Percentiles rank a stretch among this genome's conserved stretches.
Evolutionary conservation across 2,797 vertebrate genomes (phyloP).

Genomic region (Dipus sagitta): DNA sequence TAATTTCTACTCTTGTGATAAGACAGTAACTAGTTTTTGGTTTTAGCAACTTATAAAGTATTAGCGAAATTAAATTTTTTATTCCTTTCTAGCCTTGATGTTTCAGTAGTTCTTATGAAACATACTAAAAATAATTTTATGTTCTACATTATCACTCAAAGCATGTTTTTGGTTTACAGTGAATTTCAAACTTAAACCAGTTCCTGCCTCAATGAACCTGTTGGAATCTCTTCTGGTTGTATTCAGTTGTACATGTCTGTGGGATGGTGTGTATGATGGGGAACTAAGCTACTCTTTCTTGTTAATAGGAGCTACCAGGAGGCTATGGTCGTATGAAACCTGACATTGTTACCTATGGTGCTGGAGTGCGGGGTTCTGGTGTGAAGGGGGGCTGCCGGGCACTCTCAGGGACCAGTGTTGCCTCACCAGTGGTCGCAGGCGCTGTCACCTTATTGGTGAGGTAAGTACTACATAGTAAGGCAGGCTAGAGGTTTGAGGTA

Average conservation of each 20-base stretch:
- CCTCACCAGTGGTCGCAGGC: conserved; percentile 98
- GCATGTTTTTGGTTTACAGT: not conserved
- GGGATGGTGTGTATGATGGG: not conserved
- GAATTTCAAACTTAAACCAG: conserved; percentile 10
- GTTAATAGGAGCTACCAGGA: conserved; percentile 94
- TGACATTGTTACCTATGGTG: conserved; percentile 98
- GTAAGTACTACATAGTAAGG: conserved; percentile 83
- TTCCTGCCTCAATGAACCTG: not conserved
- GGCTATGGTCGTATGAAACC: conserved; percentile 98
- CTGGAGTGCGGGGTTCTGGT: conserved; percentile 97
- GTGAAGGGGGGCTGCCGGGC: conserved; percentile 99
- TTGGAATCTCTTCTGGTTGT: not conserved
- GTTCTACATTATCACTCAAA: conserved; percentile 3
- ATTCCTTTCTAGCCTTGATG: not conserved
- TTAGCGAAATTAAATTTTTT: conserved; percentile 26
- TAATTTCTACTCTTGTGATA: conserved; percentile 7
- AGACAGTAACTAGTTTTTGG: not conserved
- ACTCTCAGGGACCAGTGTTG: conserved; percentile 97
- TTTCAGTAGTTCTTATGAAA: not conserved
- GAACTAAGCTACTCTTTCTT: conserved; percentile 37
- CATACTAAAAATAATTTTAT: not conserved
- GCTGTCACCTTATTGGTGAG: conserved; percentile 97
- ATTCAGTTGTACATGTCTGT: accelerated
- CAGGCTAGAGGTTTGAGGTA: not conserved
- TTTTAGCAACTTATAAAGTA: not conserved